Evolutionary conservation across 1,140 invertebrate species (phyloP), one percentile per base, ranked within the genome.

Genomic region (Macrobrachium nipponense): DNA sequence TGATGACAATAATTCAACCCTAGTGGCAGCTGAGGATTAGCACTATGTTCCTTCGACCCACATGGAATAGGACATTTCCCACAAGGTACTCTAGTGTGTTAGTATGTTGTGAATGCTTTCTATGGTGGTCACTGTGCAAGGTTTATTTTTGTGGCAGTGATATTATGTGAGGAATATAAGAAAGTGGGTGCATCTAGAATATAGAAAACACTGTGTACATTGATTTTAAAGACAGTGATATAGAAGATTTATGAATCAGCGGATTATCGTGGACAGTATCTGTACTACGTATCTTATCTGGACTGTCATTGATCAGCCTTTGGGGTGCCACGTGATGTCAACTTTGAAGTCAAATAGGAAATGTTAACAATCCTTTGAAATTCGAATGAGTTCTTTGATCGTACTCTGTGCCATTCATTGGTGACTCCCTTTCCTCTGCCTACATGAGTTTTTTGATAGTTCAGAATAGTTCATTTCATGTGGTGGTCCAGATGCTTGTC

Each of bases 71-170:
- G 60, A 80, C 66, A 79, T 85, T 85, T 51, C 83, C 76, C 75
- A 23, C 80, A 85, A 85, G 68, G 72, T 76, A 85, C 76, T 75
- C 70, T 85, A 85, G 83, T 80, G 83, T 85, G 83, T 78, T 85
- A 85, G 83, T 72, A 77, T 85, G 83, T 85, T 72, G 83, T 85
- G 83, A 66, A 85, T 85, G 83, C 83, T 85, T 85, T 85, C 64
- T 85, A 85, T 85, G 83, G 83, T 80, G 77, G 77, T 85, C 59
- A 62, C 83, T 78, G 83, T 85, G 66, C 76, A 72, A 79, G 81
- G 72, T 60, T 83, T 68, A 66, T 83, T 76, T 76, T 83, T 64
- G 36, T 76, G 66, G 76, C 83, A 70, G 76, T 85, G 76, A 85
- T 85, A 70, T 51, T 51, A 51, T 36, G 66, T 72, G 76, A 80